Base-by-base conservation (phyloP, 1,140 invertebrate genomes). In the Apis florea region DNA sequence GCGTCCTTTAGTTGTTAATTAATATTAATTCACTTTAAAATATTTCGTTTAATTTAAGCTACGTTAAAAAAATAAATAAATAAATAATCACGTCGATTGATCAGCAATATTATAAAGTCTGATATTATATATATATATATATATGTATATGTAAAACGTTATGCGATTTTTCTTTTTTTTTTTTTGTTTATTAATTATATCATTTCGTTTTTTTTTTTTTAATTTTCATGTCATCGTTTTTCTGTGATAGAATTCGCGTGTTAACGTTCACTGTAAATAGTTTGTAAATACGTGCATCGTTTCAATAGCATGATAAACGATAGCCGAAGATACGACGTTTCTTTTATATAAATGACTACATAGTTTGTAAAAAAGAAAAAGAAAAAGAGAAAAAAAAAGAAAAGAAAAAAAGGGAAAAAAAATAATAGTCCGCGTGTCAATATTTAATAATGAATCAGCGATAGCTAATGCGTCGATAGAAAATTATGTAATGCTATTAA, bases 361-460 rank as follows among this genome's bases (percentile, higher is more conserved):
- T 89, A 90, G 80, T 82, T 88, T 71, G 79, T 88, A 85, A 85
- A 77, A 19, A 17, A 54, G 2, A 56, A 56, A 49, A 11, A 49
- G 24, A 47, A 40, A 66, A 31, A 31, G 31, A 31, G 4, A 31
- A 31, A 31, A 31, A 31, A 3, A 2, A 31, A 31, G 4, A 31
- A 31, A 31, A 31, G 31, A 31, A 40, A 40, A 40, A 40, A 40
- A 40, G 5, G 31, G 6, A 40, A 40, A 66, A 68, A 76, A 86
- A 85, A 85, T 68, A 66, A 63, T 58, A 31, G 31, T 83, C 74
- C 86, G 90, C 85, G 89, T 91, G 88, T 90, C 83, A 90, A 88
- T 67, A 26, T n/a, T 53, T 79, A n/a, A 83, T 26, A 64, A 59
- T 49, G 54, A 66, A 40, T 67, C 69, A 70, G 66, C 53, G 84